Evolutionary conservation across 1,140 invertebrate species (phyloP), one percentile per base, ranked within the genome.

Genomic region (Chironomus striatipennis): DNA sequence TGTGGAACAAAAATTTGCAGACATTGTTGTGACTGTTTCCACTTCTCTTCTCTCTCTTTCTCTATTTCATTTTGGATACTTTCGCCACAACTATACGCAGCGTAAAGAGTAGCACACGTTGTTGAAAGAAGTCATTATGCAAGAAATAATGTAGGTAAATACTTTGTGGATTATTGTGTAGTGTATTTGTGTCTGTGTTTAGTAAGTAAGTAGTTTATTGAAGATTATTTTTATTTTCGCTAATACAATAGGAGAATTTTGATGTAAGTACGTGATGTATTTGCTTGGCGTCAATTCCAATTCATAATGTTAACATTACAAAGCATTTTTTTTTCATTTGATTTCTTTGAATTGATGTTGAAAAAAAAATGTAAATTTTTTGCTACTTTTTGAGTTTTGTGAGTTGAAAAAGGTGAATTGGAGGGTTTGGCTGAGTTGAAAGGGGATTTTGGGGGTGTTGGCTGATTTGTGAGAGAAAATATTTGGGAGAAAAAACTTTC

Each of bases 111-210:
- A 57, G 47, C 8, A 57, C 12, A 12, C 47, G 12, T 57, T 12
- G 47, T 57, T 57, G 47, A 57, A 57, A 57, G 12, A n/a, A 57
- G n/a, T n/a, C 47, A 57, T 57, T 57, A 57, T 57, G 47, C 47
- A 57, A 57, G 47, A 57, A 57, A n/a, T 57, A 57, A n/a, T 57
- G 47, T 57, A 57, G 47, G 47, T n/a, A 57, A 57, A 57, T 12
- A 34, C 24, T 34, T 34, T 34, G 24, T 34, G 24, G 24, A 34
- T 57, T 57, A 47, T 12, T 57, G 12, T 1, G 47, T 57, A n/a
- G n/a, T n/a, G n/a, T n/a, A 15, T 47, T 8, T 57, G 47, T 57
- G 4, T 57, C 0, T 57, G 47, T 57, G 12, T 57, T 15, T n/a
- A 15, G 5, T 15, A 15, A 57, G 24, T 34, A 34, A 34, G 24